These are phyloP conservation scores for Cairina moschata DNA, from an alignment of 2,113 vertebrate species.

Conservation along the genomic window DNA sequence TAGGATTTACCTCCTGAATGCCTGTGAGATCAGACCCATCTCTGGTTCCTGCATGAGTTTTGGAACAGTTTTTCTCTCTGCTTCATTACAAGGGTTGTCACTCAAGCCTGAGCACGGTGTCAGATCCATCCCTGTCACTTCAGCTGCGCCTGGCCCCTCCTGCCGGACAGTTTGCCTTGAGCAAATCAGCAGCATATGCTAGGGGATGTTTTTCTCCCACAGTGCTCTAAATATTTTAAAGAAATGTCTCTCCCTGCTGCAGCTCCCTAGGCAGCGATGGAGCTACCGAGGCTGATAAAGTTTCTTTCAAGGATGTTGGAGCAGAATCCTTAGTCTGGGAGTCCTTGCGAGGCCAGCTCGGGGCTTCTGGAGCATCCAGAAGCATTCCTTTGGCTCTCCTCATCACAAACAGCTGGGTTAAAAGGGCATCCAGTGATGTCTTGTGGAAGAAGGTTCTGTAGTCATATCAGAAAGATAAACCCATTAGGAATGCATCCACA, in stretches of 20 bases:
- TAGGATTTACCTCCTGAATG: background rate
- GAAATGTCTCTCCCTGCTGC: background rate
- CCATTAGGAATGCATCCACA: background rate
- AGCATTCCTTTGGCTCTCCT: background rate
- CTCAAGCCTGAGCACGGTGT: background rate
- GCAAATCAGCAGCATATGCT: background rate
- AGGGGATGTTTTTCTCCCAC: background rate
- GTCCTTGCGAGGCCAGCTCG: background rate
- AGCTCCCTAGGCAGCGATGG: background rate
- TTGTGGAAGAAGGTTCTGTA: background rate
- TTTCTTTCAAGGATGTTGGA: background rate
- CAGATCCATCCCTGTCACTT: background rate
- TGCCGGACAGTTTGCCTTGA: slow-evolving; percentile 7
- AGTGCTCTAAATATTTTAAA: background rate
- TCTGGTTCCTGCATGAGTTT: background rate
- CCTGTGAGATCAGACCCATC: background rate
- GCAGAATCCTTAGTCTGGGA: background rate
- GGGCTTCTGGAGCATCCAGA: background rate
- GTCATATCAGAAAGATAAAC: background rate
- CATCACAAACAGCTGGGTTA: background rate
- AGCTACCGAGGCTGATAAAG: background rate
- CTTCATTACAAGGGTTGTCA: slow-evolving; percentile 33
- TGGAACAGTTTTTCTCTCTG: slow-evolving; percentile 16
- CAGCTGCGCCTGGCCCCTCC: background rate
- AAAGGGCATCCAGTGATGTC: slow-evolving; percentile 1